These are phyloP conservation scores for Ceratosolen fusciceps DNA, from an alignment of 1,140 invertebrate genomes.

Conservation along the genomic window DNA sequence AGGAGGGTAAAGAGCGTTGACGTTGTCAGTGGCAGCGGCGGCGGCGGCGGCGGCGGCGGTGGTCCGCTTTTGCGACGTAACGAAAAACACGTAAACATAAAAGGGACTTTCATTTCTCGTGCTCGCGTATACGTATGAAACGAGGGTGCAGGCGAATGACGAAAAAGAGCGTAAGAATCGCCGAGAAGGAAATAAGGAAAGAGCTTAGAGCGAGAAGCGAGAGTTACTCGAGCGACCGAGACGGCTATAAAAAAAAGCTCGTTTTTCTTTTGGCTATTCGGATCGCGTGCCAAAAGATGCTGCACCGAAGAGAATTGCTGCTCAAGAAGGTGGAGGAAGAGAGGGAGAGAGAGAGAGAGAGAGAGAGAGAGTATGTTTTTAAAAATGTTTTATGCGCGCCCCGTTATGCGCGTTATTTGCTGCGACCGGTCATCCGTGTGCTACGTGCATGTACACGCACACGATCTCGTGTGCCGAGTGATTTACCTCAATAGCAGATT, in stretches of 20 bases:
- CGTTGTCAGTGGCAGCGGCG: too few species aligned
- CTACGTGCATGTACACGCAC: not conserved
- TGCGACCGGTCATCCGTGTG: too few species aligned
- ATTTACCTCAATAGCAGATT: not conserved
- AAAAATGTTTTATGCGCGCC: not conserved
- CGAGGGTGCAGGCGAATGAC: not conserved
- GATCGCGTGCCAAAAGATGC: conserved; percentile 53
- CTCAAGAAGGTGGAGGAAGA: too few species aligned
- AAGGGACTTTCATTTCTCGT: conserved; percentile 11
- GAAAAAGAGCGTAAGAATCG: conserved; percentile 36
- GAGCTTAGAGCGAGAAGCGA: conserved; percentile 19
- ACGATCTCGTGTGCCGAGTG: not conserved
- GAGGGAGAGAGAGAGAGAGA: too few species aligned
- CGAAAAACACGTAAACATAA: conserved; percentile 61
- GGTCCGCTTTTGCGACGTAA: conserved; percentile 43
- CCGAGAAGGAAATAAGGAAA: conserved; percentile 49
- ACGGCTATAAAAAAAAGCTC: conserved; percentile 53
- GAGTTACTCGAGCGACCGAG: conserved; percentile 54
- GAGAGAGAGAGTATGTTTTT: not conserved
- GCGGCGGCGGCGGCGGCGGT: not conserved
- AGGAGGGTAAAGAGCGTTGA: too few species aligned
- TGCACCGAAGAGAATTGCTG: not conserved
- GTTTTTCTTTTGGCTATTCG: conserved; percentile 27
- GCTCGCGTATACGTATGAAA: not conserved
- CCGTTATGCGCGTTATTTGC: too few species aligned